These are phyloP conservation scores for Thunnus maccoyii DNA, from an alignment of 2,113 vertebrate species.

Conservation along the genomic window DNA sequence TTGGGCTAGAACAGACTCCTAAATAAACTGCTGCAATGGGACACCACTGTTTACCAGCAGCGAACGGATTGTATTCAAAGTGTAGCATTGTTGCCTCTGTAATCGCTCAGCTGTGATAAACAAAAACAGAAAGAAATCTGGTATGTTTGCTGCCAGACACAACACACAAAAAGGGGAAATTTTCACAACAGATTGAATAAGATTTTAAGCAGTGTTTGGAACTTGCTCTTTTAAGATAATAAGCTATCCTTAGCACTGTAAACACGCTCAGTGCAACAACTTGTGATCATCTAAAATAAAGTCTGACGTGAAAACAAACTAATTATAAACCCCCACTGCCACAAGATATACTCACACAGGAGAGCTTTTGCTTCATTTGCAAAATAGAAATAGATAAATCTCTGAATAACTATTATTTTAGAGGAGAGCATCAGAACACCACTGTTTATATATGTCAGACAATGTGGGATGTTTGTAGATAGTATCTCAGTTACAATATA, in stretches of 20 bases:
- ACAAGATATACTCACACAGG: background rate
- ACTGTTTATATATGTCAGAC: background rate
- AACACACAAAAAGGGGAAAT: background rate
- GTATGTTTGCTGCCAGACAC: background rate
- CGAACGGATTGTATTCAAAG: conserved; percentile 44
- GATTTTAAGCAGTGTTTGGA: background rate
- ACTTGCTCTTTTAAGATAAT: background rate
- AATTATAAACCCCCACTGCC: background rate
- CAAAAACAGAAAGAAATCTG: conserved; percentile 20
- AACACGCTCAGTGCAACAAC: background rate
- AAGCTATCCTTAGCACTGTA: background rate
- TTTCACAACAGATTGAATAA: background rate
- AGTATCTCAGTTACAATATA: background rate
- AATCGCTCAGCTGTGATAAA: conserved; percentile 40
- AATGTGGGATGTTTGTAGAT: background rate
- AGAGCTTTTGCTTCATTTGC: background rate
- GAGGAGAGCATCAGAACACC: background rate
- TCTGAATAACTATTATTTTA: background rate
- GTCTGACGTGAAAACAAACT: background rate
- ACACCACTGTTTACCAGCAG: conserved; percentile 76
- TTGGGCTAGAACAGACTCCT: conserved; percentile 70
- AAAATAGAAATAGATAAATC: background rate
- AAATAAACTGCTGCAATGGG: conserved; percentile 74
- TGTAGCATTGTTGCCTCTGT: conserved; percentile 37
- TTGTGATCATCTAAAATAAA: background rate